Base-by-base conservation (phyloP, 92 coral and sea anemone species). In the Meandrina meandrites region DNA sequence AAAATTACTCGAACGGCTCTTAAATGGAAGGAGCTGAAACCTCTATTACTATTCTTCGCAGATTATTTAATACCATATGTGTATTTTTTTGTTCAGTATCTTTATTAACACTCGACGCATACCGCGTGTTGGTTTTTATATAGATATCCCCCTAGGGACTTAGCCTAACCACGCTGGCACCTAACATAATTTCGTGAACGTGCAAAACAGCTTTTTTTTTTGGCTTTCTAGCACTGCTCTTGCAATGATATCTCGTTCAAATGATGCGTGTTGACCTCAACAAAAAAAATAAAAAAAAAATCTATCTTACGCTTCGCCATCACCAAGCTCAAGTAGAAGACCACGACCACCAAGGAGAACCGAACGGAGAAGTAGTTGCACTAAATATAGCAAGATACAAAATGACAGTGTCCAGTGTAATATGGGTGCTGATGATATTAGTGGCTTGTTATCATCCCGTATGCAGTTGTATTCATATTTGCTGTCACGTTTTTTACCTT, bases 381-480 rank as follows among this genome's bases (percentile, higher is more conserved):
- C 37, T 80, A 34, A 80, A 80, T 24, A 58, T 13, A 1, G 84
- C 84, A 4, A 11, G 73, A 57, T 80, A 80, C 84, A 80, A 57
- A 66, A 57, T 42, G 15, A 37, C 84, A 24, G 75, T 80, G 30
- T 80, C 53, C 37, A 80, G 24, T 34, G 84, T 75, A 80, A 6
- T 80, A 75, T 80, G 72, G 72, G 75, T 62, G 22, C 85, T 66
- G 50, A 36, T 81, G 4, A 45, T 64, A 34, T 30, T 81, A 45
- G 24, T 81, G 12, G 76, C 76, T 15, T 81, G 85, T n/a, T 81
- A 67, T 42, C 37, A n/a, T 66, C 15, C 85, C 76, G 8, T 60
- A 21, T 60, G 28, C 28, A 0, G 12, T n/a, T 1, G 67, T 60
- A 8, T 28, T n/a, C 1, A 12, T 48, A 48, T 9, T 48, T 4